Evolutionary conservation across 1,140 invertebrate species (phyloP).

Genomic region (Yoshiicerus persimilis): DNA sequence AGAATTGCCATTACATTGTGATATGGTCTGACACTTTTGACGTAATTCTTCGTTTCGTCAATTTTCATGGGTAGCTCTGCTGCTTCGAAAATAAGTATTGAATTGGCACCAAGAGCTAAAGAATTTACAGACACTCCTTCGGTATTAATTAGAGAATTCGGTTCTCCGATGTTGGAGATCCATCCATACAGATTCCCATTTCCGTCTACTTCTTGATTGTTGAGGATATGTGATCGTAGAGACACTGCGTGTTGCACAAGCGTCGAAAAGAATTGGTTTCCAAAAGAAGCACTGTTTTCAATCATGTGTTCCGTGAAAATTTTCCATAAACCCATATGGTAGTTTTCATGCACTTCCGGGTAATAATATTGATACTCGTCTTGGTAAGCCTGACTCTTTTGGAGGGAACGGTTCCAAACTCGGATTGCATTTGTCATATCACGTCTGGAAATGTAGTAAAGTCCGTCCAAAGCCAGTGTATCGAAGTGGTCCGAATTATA

Average conservation of each 20-base stretch:
- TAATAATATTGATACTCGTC: constrained; percentile 8
- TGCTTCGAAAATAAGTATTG: constrained; percentile 18
- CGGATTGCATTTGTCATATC: not conserved
- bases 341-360: constrained; percentile 28
- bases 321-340: constrained; percentile 35
- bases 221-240: constrained; percentile 18
- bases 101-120: constrained; percentile 2
- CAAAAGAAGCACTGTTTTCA: not conserved
- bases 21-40: not conserved
- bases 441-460: not conserved
- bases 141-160: constrained; percentile 16
- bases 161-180: constrained; percentile 27
- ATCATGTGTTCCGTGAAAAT: constrained; percentile 14
- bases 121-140: not conserved
- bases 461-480: constrained; percentile 29
- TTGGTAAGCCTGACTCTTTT: constrained; percentile 1
- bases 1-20: not conserved
- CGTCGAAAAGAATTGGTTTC: not conserved
- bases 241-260: constrained; percentile 26
- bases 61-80: not conserved
- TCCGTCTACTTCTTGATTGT: constrained; percentile 19
- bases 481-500: constrained; percentile 32
- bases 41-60: not conserved
- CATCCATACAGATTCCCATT: constrained; percentile 8
- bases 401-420: not conserved